Percentiles rank a stretch among this genome's conserved stretches.
These are phyloP conservation scores for Entosphenus tridentatus DNA, from an alignment of 2,113 vertebrate species.

Conservation along the genomic window DNA sequence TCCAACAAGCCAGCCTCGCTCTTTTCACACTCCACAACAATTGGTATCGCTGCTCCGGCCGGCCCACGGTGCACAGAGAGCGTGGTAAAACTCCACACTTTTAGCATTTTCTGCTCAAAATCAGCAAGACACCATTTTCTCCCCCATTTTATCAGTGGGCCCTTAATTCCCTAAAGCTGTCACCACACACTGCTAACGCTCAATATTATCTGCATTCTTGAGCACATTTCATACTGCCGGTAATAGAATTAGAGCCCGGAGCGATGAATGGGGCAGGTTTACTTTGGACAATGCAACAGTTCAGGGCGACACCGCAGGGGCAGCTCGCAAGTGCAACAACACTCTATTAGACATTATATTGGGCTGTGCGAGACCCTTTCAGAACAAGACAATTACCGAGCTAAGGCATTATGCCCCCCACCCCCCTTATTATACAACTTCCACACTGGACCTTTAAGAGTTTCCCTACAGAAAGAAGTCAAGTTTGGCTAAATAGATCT, in stretches of 20 bases:
- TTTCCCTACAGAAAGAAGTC: conserved; percentile 6
- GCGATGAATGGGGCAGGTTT: conserved; percentile 1
- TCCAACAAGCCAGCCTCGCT: not conserved
- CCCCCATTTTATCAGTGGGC: conserved; percentile 1
- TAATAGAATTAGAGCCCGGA: not conserved
- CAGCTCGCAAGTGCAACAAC: not conserved
- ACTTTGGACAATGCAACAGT: conserved; percentile 5
- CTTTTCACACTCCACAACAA: not conserved
- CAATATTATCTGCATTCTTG: conserved; percentile 6
- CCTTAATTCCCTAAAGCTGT: conserved; percentile 5
- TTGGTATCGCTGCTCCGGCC: not conserved
- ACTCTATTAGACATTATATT: conserved; percentile 1
- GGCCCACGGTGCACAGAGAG: conserved; percentile 4
- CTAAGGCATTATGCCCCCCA: not conserved
- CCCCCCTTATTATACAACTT: conserved; percentile 1
- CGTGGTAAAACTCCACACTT: conserved; percentile 1
- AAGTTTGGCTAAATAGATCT: conserved; percentile 6
- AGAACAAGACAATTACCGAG: conserved; percentile 3
- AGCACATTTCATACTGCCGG: conserved; percentile 2
- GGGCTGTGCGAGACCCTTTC: conserved; percentile 1
- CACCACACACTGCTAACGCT: conserved; percentile 4
- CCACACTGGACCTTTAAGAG: not conserved
- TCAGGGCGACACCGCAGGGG: conserved; percentile 4
- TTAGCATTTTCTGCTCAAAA: not conserved
- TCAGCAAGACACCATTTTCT: not conserved